These are phyloP conservation scores for Stichopus chloronotus DNA, from an alignment of 35 echinoderm and acorn worm species.

Conservation along the genomic window DNA sequence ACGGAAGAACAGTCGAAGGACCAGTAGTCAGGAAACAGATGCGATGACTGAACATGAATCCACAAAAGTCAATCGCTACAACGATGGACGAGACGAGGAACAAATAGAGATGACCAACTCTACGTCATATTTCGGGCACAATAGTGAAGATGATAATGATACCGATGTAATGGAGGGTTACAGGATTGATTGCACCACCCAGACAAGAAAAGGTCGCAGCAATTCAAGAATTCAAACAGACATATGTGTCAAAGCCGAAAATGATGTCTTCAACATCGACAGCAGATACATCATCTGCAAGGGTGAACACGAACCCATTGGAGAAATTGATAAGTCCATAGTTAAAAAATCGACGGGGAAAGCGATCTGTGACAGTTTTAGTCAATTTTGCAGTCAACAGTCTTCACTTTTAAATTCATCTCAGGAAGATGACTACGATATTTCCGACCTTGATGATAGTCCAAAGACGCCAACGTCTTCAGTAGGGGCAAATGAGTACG, in stretches of 20 bases:
- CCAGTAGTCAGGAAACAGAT: no score
- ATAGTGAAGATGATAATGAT: neutral
- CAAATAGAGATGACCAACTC: neutral
- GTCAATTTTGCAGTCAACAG: slow-evolving; percentile 38
- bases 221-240: neutral
- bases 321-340: no score
- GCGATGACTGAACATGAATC: neutral
- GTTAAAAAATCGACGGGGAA: neutral
- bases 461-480: no score
- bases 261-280: neutral
- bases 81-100: neutral
- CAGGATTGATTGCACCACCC: no score
- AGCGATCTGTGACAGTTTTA: slow-evolving; percentile 21
- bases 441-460: neutral
- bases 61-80: neutral
- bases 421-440: neutral
- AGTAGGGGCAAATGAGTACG: neutral
- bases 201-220: no score
- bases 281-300: neutral
- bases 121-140: no score
- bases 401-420: neutral
- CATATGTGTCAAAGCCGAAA: neutral
- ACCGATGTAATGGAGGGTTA: no score
- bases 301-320: neutral
- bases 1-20: neutral